phyloP scores from a whole-genome alignment of 1,140 invertebrate species.

The Heliothis virescens region DNA sequence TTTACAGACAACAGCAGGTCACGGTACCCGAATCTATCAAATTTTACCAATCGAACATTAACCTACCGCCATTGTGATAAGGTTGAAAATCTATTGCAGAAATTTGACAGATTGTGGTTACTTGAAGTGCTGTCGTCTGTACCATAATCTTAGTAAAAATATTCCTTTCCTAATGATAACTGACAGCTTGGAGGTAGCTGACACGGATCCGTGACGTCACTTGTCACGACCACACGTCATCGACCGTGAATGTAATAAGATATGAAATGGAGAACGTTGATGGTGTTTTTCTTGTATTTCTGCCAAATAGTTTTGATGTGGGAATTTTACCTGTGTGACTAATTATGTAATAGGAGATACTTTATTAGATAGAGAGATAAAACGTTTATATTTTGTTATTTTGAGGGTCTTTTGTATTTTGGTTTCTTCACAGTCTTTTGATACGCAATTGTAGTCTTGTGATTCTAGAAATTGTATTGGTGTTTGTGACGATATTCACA shows the following conservation, averaged over 20 bases:
- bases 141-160: background rate
- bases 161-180: background rate
- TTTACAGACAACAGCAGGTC: too few relatives aligned
- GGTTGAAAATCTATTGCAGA: too few relatives aligned
- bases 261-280: constrained; percentile 27
- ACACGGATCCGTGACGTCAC: background rate
- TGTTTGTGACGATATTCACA: too few relatives aligned
- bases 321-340: background rate
- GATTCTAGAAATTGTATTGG: too few relatives aligned
- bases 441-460: too few relatives aligned
- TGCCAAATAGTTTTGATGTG: background rate
- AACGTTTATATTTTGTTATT: too few relatives aligned
- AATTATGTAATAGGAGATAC: background rate
- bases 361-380: too few relatives aligned
- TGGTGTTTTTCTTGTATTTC: background rate
- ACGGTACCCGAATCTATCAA: too few relatives aligned
- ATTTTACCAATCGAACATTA: too few relatives aligned
- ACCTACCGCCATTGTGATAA: too few relatives aligned
- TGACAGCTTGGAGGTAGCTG: background rate
- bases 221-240: constrained; percentile 7
- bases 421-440: background rate
- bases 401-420: background rate
- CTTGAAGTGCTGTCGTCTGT: too few relatives aligned
- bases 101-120: too few relatives aligned
- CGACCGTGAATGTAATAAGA: background rate